Base-by-base conservation (phyloP, 1,140 invertebrate species). In the Pteromalus puparum region DNA sequence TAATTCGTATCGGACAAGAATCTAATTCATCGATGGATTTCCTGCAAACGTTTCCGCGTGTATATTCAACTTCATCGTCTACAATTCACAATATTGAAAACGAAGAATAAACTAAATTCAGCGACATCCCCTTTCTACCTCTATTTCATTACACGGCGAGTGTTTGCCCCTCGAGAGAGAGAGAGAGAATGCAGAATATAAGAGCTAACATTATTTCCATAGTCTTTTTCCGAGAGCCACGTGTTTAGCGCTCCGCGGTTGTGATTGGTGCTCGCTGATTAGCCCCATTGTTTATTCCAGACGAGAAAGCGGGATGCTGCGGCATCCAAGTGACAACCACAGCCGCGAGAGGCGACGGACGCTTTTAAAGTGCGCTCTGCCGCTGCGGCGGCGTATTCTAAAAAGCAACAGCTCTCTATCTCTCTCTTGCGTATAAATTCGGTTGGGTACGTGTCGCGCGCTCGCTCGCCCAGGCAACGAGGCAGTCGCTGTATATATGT, bases 231-330 rank as follows among this genome's bases (percentile, higher is more conserved):
- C 42, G 42, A 34, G 30, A 34, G 30, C 9, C 42, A 9, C 42
- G 42, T 9, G 10, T 48, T 48, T 48, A 15, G 13, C 46, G 46
- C 46, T 48, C 46, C 9, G 15, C 46, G 2, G 46, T 18, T 12
- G n/a, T 72, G 65, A 70, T 80, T 80, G 67, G 65, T 34, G 68
- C 48, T 21, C 18, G 48, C 61, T 82, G 48, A 82, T 82, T 82
- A 65, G 80, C 34, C 61, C 48, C 53, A 75, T 82, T 76, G 81
- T 75, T 82, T 75, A 82, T 75, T 82, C 72, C 26, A 65, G 72
- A 46, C 12, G 30, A 21, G 30, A 21, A n/a, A 24, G 46, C 48
- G 28, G 6, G n/a, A 26, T 65, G 46, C 15, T 24, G 28, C 13
- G 3, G 26, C 28, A 2, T 65, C 48, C 21, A 67, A 67, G 65